Conservation (phyloP, 1,140 invertebrate species). For the Panagrolaimus sp. region DNA sequence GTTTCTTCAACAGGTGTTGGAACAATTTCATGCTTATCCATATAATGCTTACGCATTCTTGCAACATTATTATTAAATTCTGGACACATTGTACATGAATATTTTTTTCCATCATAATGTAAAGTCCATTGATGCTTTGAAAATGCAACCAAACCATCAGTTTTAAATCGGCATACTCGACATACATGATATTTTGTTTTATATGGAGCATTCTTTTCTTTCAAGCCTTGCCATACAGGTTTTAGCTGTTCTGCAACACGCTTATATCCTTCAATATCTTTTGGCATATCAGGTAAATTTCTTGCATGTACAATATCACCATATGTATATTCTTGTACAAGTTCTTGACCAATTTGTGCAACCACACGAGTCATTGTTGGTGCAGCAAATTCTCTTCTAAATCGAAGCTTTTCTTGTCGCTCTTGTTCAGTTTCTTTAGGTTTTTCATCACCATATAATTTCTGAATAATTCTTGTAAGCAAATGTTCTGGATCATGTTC, state of each 20-base stretch:
- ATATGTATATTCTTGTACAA: slow-evolving; percentile 57
- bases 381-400: slow-evolving; percentile 42
- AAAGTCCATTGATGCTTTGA: slow-evolving; percentile 41
- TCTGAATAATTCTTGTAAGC: slow-evolving; percentile 37
- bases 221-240: slow-evolving; percentile 53
- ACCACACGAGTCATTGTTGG: slow-evolving; percentile 55
- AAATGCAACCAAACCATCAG: slow-evolving; percentile 35
- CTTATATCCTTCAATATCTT: slow-evolving; percentile 57
- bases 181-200: slow-evolving; percentile 42
- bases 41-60: slow-evolving; percentile 48
- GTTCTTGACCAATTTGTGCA: slow-evolving; percentile 54
- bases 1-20: slow-evolving; percentile 42
- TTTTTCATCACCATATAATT: slow-evolving; percentile 51
- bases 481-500: slow-evolving; percentile 49
- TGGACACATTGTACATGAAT: slow-evolving; percentile 44
- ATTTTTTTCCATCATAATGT: slow-evolving; percentile 44
- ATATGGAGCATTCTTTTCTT: slow-evolving; percentile 51
- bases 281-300: slow-evolving; percentile 55
- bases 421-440: slow-evolving; percentile 49
- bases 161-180: slow-evolving; percentile 50
- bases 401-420: slow-evolving; percentile 33
- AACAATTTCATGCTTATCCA: slow-evolving; percentile 47
- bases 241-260: slow-evolving; percentile 55
- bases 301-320: slow-evolving; percentile 56
- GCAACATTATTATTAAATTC: slow-evolving; percentile 56